phyloP scores from a whole-genome alignment of 2,113 vertebrate species.

The Oncorhynchus gorbuscha region DNA sequence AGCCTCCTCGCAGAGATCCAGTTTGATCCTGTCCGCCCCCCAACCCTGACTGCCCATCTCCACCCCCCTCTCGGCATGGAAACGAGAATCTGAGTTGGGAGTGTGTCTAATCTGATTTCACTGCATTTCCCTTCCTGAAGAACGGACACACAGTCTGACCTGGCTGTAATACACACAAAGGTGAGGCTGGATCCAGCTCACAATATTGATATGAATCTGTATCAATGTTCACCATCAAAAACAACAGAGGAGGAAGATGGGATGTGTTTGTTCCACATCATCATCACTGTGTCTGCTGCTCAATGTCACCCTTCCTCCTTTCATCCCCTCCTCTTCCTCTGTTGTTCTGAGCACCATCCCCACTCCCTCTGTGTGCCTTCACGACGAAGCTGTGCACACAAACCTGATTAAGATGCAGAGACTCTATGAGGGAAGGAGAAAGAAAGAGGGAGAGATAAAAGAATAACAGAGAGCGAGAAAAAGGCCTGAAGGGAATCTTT shows the following conservation, averaged over 20 bases:
- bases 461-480: conserved; percentile 29
- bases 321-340: not conserved
- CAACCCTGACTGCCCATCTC: no score
- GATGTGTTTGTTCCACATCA: conserved; percentile 10
- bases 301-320: conserved; percentile 26
- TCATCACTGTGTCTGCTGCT: conserved; percentile 44
- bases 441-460: conserved; percentile 10
- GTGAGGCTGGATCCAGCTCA: no score
- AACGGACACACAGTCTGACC: conserved; percentile 10
- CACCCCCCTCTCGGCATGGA: no score
- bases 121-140: conserved; percentile 19
- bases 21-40: no score
- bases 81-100: conserved; percentile 20
- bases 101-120: conserved; percentile 56
- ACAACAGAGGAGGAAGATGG: not conserved
- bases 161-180: not conserved
- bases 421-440: conserved; percentile 24
- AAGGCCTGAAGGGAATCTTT: conserved; percentile 58
- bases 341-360: conserved; percentile 10
- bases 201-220: no score
- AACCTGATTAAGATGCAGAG: conserved; percentile 66
- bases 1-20: no score
- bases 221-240: no score
- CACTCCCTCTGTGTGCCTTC: conserved; percentile 8
- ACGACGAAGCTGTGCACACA: conserved; percentile 60